Evolutionary conservation across 2,888 invertebrate genomes (phyloP).

Genomic region (Euplexia lucipara): DNA sequence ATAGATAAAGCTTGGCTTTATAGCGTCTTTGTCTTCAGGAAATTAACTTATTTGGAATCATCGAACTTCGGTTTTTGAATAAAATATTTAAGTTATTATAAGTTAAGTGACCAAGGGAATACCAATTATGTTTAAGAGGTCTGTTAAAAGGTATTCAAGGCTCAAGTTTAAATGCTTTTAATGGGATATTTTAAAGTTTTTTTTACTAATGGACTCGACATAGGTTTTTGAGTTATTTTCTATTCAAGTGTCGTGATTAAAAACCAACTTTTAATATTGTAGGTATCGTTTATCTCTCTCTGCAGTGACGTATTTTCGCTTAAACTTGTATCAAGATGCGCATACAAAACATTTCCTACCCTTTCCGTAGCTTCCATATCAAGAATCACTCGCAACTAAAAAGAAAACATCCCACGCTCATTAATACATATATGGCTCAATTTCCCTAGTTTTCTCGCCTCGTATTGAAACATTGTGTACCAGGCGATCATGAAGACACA

Average conservation of each 20-base stretch:
- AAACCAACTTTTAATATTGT: neutral
- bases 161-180: slow-evolving; percentile 32
- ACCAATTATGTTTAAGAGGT: slow-evolving; percentile 16
- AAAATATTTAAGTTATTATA: slow-evolving; percentile 15
- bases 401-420: slow-evolving; percentile 47
- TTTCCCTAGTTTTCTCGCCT: slow-evolving; percentile 51
- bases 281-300: neutral
- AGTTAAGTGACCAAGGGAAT: slow-evolving; percentile 10
- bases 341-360: slow-evolving; percentile 10
- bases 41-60: slow-evolving; percentile 51
- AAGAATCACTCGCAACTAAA: neutral
- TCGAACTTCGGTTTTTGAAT: slow-evolving; percentile 35
- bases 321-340: neutral
- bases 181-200: slow-evolving; percentile 12
- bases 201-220: slow-evolving; percentile 9
- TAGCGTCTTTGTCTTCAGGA: slow-evolving; percentile 45
- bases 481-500: slow-evolving; percentile 65
- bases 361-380: slow-evolving; percentile 5
- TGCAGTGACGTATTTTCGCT: neutral
- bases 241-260: neutral
- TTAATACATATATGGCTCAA: slow-evolving; percentile 42
- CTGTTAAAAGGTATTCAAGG: slow-evolving; percentile 10
- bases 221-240: slow-evolving; percentile 33
- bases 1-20: slow-evolving; percentile 48
- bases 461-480: slow-evolving; percentile 48